These are phyloP conservation scores for Tauraco hartlaubi DNA, from an alignment of 2,797 vertebrate species.

Conservation along the genomic window DNA sequence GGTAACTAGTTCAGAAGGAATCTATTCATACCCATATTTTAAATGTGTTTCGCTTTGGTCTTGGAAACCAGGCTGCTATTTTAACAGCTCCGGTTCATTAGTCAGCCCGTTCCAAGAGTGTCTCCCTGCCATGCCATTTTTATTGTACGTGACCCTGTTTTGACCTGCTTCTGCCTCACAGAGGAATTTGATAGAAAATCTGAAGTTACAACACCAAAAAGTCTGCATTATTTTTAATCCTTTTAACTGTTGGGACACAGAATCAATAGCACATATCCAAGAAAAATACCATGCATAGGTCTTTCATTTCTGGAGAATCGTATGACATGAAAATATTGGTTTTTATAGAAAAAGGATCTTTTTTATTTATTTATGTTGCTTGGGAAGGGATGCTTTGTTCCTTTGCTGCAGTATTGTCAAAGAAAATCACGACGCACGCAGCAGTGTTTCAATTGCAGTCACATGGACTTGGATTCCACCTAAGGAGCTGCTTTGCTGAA, in stretches of 20 bases:
- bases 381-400: neutral
- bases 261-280: neutral
- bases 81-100: neutral
- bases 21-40: neutral
- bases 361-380: neutral
- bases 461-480: rapidly evolving
- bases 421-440: rapidly evolving
- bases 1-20: neutral
- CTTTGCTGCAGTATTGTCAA: neutral
- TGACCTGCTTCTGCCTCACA: neutral
- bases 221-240: neutral
- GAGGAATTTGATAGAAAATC: neutral
- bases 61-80: neutral
- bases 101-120: neutral
- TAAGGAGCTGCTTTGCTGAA: neutral
- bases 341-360: neutral
- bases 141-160: neutral
- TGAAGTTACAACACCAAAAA: neutral
- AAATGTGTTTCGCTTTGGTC: neutral
- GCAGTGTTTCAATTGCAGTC: neutral
- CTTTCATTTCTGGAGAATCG: neutral
- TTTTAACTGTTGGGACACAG: neutral
- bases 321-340: rapidly evolving
- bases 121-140: neutral
- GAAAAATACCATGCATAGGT: neutral